Conservation (phyloP, 1,140 invertebrate species). For the Cylas formicarius region DNA sequence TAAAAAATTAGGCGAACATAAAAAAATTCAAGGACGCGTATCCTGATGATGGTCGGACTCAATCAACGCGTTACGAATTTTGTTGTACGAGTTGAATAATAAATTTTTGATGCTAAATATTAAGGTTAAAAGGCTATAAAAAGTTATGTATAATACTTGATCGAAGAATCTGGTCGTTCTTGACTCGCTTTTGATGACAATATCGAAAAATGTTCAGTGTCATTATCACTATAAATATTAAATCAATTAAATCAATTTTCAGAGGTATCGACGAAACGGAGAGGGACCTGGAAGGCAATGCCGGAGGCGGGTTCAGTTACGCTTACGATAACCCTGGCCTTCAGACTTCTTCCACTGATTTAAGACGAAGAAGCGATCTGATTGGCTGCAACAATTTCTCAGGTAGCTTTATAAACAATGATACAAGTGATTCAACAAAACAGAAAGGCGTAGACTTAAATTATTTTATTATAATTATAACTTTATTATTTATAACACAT, state of each 20-base stretch:
- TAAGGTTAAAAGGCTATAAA: too few species aligned
- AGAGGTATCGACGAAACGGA: slow-evolving; percentile 1
- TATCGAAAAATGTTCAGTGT: neutral
- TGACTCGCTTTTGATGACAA: neutral
- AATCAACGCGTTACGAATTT: too few species aligned
- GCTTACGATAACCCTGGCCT: slow-evolving; percentile 43
- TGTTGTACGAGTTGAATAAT: too few species aligned
- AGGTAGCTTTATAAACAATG: slow-evolving; percentile 2
- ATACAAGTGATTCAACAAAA: neutral
- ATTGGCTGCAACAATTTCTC: slow-evolving; percentile 12
- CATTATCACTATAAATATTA: neutral
- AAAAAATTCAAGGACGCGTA: too few species aligned
- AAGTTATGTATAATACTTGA: too few species aligned
- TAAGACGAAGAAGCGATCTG: slow-evolving; percentile 3
- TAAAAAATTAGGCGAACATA: too few species aligned
- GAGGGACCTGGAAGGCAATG: neutral
- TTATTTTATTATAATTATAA: neutral
- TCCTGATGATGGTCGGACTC: too few species aligned
- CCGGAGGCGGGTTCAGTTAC: slow-evolving; percentile 31
- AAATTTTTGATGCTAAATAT: too few species aligned
- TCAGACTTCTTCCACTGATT: slow-evolving; percentile 30
- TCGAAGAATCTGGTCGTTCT: too few species aligned
- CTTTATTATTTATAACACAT: neutral
- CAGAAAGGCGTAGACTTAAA: neutral
- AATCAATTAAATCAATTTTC: neutral